phyloP scores from a whole-genome alignment of 2,797 vertebrate species.

The Otus scops region DNA sequence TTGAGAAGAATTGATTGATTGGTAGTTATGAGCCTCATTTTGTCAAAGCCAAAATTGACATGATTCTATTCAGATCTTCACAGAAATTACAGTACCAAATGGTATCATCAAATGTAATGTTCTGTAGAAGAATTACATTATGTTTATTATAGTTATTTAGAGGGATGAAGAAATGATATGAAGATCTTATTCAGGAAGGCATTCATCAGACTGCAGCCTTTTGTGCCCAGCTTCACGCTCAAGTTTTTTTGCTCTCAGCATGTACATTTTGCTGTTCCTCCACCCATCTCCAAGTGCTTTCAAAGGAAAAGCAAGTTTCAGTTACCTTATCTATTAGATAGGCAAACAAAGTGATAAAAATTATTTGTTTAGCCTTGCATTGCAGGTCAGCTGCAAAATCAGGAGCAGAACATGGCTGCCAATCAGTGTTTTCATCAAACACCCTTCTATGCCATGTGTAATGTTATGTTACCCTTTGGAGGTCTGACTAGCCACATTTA shows the following conservation, averaged over 20 bases:
- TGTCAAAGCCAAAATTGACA: background rate
- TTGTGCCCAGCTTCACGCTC: background rate
- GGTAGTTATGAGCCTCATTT: background rate
- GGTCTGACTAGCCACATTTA: background rate
- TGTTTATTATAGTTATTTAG: conserved; percentile 19
- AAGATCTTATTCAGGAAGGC: background rate
- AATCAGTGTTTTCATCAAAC: background rate
- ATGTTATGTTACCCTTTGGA: background rate
- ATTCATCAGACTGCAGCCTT: background rate
- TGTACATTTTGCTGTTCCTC: background rate
- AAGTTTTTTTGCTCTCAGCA: background rate
- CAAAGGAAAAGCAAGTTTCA: background rate
- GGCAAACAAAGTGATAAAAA: background rate
- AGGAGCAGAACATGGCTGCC: background rate
- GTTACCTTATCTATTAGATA: background rate
- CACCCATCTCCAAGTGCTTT: background rate
- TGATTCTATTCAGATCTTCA: background rate
- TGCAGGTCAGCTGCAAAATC: background rate
- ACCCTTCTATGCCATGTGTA: accelerated
- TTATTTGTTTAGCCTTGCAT: accelerated
- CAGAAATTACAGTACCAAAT: background rate
- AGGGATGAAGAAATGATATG: background rate
- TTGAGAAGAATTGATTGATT: background rate
- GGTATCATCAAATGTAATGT: background rate
- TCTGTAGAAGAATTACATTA: background rate